Conservation (phyloP, 2,113 vertebrate genomes). For the Excalfactoria chinensis region DNA sequence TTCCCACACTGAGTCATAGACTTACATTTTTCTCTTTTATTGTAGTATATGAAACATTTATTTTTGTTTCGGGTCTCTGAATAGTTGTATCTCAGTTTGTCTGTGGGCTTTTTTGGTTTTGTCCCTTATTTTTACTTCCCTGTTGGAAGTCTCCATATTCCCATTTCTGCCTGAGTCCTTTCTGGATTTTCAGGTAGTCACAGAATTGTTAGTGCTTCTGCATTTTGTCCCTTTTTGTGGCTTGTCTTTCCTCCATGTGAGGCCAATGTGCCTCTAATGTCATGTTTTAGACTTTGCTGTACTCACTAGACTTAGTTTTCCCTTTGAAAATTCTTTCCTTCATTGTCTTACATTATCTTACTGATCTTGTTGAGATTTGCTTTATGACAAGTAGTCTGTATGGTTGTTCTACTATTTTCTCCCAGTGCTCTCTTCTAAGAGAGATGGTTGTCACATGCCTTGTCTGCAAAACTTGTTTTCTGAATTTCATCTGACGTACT, state of each 20-base stretch:
- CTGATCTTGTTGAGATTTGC: not conserved
- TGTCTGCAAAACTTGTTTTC: not conserved
- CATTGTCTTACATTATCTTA: not conserved
- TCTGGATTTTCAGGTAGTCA: not conserved
- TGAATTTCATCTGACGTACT: not conserved
- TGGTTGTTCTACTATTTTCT: not conserved
- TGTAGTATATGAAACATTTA: not conserved
- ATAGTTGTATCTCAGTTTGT: slow-evolving; percentile 2
- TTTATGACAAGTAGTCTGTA: not conserved
- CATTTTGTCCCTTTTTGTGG: not conserved
- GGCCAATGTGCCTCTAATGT: not conserved
- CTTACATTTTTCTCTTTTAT: slow-evolving; percentile 20
- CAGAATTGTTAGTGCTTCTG: not conserved
- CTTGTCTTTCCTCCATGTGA: not conserved
- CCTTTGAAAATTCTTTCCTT: not conserved
- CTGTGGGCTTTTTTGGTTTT: not conserved
- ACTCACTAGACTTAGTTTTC: not conserved
- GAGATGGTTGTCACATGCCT: not conserved
- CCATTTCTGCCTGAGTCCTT: not conserved
- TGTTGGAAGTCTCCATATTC: not conserved
- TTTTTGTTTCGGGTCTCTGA: not conserved
- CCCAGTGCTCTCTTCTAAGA: not conserved
- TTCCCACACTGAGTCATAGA: not conserved
- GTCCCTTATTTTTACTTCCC: not conserved
- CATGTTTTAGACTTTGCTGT: not conserved